A percentile compares a stretch with the other conserved stretches of the same genome.
phyloP scores from a whole-genome alignment of 2,888 invertebrate species.

The Embidobia sp. region DNA sequence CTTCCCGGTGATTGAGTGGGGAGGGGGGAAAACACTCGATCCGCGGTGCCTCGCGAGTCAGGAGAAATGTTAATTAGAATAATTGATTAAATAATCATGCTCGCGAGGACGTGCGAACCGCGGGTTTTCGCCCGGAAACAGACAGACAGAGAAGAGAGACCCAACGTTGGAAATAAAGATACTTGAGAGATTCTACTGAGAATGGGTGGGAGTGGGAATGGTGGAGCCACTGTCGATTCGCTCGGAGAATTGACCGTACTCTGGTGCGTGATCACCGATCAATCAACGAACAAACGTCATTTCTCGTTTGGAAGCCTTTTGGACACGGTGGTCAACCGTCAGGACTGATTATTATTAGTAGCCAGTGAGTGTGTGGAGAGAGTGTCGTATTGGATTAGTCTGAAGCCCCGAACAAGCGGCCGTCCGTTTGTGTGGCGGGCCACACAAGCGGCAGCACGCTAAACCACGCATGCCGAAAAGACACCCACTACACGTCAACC shows the following conservation, averaged over 20 bases:
- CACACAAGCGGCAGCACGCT: conserved; percentile 68
- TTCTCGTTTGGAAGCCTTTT: conserved; percentile 60
- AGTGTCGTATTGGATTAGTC: conserved; percentile 72
- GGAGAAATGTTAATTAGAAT: too few species aligned
- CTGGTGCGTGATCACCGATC: conserved; percentile 21
- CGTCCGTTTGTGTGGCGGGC: conserved; percentile 54
- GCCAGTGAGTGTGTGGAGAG: conserved; percentile 69
- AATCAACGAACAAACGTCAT: conserved; percentile 59
- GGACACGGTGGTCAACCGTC: conserved; percentile 70
- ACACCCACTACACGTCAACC: conserved; percentile 92
- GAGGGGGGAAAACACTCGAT: too few species aligned
- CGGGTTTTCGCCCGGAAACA: too few species aligned
- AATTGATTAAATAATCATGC: too few species aligned
- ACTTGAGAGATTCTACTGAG: neutral
- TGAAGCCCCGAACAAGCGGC: conserved; percentile 73
- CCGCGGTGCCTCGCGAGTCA: too few species aligned
- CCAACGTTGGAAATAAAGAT: too few species aligned
- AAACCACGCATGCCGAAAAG: conserved; percentile 92
- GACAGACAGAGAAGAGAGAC: too few species aligned
- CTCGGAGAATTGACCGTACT: conserved; percentile 51
- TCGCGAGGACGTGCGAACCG: too few species aligned
- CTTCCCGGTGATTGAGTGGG: too few species aligned
- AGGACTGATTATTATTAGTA: conserved; percentile 70
- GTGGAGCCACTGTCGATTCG: conserved; percentile 50
- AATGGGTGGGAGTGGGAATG: neutral